Evolutionary conservation across 2,797 vertebrate species (phyloP), one percentile per base, ranked within the genome.

Genomic region (Monodelphis domestica): DNA sequence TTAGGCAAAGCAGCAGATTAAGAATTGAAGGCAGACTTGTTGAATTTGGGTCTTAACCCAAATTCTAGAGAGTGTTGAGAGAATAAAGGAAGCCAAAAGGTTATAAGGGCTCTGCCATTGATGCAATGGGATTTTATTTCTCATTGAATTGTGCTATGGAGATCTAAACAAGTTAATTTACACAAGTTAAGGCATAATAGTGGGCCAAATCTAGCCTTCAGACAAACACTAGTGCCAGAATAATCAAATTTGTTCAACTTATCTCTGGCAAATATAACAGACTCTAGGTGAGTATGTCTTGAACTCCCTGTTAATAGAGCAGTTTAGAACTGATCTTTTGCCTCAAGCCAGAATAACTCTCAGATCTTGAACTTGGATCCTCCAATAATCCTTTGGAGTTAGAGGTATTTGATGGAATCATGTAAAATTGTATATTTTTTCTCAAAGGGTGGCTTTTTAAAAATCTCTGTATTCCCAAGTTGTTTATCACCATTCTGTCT

Each of bases 401-500:
- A 21, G n/a, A 90, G 87, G 54, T 33, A 1, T 54, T 89, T 92
- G 87, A 1, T 78, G 24, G 91, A 95, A n/a, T 55, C 33, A 70
- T n/a, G 29, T 11, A 94, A 93, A 96, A 87, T 1, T 15, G 70
- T 89, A 17, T 54, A 26, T 57, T 87, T 89, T 93, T 28, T 91
- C n/a, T 38, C 70, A 56, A 92, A 89, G 17, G 33, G 53, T 70
- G 24, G 52, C 78, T 24, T 96, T 94, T 96, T 95, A 63, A 91
- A 90, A 95, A 95, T 45, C 90, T 93, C n/a, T 87, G 87, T 93
- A 38, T 93, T 95, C 94, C 89, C 92, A 93, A 51, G 63, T 90
- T 95, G 50, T 63, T 95, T 96, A 94, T 96, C 95, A 89, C 11
- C 70, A 52, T 90, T 90, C 3, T 50, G 91, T 94, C 88, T 96